A percentile compares a stretch with the other conserved stretches of the same genome.
Evolutionary conservation across 2,113 vertebrate species (phyloP).

Genomic region (Thryonomys swinderianus): DNA sequence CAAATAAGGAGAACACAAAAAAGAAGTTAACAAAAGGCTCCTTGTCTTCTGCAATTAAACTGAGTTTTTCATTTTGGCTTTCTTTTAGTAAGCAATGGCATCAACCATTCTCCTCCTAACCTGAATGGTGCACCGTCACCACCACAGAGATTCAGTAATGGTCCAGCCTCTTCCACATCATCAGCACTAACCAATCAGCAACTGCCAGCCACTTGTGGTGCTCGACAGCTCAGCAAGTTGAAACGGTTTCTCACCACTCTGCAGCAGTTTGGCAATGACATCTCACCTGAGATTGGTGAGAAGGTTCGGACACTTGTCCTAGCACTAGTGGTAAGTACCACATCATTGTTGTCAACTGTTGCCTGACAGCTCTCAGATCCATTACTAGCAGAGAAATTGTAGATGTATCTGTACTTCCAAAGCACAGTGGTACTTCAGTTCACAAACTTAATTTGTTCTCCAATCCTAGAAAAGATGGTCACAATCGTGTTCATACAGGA

Average conservation of each 20-base stretch:
- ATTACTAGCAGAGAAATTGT: not conserved
- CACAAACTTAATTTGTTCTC: not conserved
- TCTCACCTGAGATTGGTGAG: conserved; percentile 98
- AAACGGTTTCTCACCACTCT: conserved; percentile 99
- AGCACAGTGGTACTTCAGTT: not conserved
- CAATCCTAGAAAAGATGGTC: not conserved
- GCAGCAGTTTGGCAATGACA: conserved; percentile 99
- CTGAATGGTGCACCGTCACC: conserved; percentile 97
- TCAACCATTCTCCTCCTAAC: conserved; percentile 97
- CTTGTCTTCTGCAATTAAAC: conserved; percentile 8
- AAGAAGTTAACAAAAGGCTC: not conserved
- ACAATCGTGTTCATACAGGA: not conserved
- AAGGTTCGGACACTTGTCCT: conserved; percentile 97
- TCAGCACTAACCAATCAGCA: conserved; percentile 98
- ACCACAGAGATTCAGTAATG: conserved; percentile 97
- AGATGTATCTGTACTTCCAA: not conserved
- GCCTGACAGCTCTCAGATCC: not conserved
- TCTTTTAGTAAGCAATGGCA: conserved; percentile 94
- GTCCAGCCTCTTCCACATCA: conserved; percentile 97
- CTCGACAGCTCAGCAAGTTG: conserved; percentile 98
- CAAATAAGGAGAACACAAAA: not conserved
- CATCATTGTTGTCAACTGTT: not conserved
- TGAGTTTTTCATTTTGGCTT: conserved; percentile 57
- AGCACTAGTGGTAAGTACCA: conserved; percentile 93
- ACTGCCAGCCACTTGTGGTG: conserved; percentile 97